Percentiles rank a stretch among this genome's conserved stretches.
Evolutionary conservation across 2,113 vertebrate genomes (phyloP).

Genomic region (Lepus europaeus): DNA sequence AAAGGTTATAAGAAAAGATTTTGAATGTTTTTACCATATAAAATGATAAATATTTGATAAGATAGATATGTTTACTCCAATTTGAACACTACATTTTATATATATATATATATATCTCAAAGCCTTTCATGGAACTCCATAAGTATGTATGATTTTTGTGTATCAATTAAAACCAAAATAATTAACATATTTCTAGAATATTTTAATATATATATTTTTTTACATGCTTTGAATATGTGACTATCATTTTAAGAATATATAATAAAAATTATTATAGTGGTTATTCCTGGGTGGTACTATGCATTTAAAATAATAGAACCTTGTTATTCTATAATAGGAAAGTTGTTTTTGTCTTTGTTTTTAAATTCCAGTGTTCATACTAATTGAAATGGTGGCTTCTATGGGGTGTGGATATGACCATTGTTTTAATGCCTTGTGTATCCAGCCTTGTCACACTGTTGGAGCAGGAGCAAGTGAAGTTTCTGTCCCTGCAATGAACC

Average conservation of each 20-base stretch:
- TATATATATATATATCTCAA: too few relatives aligned
- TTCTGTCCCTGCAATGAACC: background rate
- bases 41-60: too few relatives aligned
- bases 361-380: background rate
- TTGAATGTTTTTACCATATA: too few relatives aligned
- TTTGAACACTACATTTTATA: too few relatives aligned
- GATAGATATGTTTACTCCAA: too few relatives aligned
- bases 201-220: background rate
- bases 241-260: constrained; percentile 5
- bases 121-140: too few relatives aligned
- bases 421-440: background rate
- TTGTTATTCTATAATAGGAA: background rate
- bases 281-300: background rate
- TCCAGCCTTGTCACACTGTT: background rate
- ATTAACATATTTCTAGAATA: background rate
- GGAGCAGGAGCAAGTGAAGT: background rate
- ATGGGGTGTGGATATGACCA: background rate
- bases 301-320: background rate
- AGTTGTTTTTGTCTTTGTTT: background rate
- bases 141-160: too few relatives aligned
- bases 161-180: too few relatives aligned
- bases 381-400: background rate
- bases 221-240: background rate
- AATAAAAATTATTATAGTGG: background rate
- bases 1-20: too few relatives aligned